phyloP scores from a whole-genome alignment of 2,888 invertebrate genomes.

The Oxystoma pomonae region DNA sequence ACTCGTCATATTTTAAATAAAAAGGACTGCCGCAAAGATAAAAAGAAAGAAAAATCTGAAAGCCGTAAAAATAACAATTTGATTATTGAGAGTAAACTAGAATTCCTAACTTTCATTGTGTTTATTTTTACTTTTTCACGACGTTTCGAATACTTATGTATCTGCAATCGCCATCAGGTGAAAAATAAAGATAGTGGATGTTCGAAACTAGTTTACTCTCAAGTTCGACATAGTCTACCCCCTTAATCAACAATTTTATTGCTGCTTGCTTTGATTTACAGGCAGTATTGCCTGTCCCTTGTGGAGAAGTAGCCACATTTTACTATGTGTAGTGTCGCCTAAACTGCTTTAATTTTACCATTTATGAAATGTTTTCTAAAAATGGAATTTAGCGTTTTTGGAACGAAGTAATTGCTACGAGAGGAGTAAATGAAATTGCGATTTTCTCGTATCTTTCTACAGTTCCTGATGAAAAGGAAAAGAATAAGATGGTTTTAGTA shows the following conservation, averaged over 20 bases:
- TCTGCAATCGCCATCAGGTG: too few species aligned
- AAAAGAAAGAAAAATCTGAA: neutral
- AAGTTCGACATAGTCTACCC: too few species aligned
- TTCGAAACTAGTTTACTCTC: too few species aligned
- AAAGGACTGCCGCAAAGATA: neutral
- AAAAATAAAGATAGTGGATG: too few species aligned
- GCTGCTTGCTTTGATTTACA: constrained; percentile 1
- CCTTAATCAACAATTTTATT: too few species aligned
- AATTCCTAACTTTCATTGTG: too few species aligned
- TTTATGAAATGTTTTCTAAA: neutral
- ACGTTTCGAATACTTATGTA: too few species aligned
- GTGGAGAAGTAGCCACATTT: neutral
- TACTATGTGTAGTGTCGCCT: neutral
- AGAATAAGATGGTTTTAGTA: neutral
- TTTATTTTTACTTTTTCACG: too few species aligned
- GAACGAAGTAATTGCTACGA: neutral
- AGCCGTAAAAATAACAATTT: neutral
- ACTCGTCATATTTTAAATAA: neutral
- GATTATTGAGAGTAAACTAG: too few species aligned
- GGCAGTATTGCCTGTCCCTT: neutral
- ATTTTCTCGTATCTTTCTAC: neutral
- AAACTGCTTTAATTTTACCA: neutral
- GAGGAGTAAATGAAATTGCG: neutral
- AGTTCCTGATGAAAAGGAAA: neutral
- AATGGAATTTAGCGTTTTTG: neutral